These are phyloP conservation scores for Margarornis squamiger DNA, from an alignment of 2,797 vertebrate species.

Conservation along the genomic window DNA sequence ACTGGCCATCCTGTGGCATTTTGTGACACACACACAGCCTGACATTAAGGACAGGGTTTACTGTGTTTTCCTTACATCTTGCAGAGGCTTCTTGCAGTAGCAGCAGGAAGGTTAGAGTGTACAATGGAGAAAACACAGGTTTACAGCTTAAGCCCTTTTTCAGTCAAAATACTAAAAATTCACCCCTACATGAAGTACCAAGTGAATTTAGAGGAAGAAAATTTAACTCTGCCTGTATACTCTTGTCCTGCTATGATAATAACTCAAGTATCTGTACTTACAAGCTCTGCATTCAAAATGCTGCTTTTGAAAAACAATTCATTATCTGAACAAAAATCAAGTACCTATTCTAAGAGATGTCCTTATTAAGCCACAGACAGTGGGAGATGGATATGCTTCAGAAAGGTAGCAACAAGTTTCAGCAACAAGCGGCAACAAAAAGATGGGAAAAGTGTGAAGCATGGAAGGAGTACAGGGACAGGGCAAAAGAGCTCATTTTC, in stretches of 20 bases:
- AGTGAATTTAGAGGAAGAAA: not conserved
- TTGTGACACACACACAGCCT: rapidly evolving
- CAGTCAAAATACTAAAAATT: not conserved
- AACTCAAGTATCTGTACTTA: not conserved
- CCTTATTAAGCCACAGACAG: not conserved
- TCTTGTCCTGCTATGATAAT: not conserved
- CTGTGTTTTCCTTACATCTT: not conserved
- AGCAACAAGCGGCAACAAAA: not conserved
- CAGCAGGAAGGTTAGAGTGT: rapidly evolving
- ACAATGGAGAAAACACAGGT: not conserved
- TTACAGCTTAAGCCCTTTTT: not conserved
- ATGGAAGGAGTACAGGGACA: no score
- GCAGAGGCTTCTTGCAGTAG: not conserved
- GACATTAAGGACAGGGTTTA: not conserved
- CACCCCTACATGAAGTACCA: not conserved
- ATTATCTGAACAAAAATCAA: constrained; percentile 1
- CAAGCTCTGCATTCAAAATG: not conserved
- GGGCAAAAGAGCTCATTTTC: not conserved
- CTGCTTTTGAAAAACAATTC: not conserved
- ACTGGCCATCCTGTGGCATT: rapidly evolving
- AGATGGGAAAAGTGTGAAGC: not conserved
- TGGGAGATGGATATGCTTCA: not conserved
- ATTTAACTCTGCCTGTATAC: not conserved
- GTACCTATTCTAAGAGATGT: not conserved
- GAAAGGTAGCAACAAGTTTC: not conserved